Conservation (phyloP, 1,140 invertebrate species). For the Proales similis region DNA sequence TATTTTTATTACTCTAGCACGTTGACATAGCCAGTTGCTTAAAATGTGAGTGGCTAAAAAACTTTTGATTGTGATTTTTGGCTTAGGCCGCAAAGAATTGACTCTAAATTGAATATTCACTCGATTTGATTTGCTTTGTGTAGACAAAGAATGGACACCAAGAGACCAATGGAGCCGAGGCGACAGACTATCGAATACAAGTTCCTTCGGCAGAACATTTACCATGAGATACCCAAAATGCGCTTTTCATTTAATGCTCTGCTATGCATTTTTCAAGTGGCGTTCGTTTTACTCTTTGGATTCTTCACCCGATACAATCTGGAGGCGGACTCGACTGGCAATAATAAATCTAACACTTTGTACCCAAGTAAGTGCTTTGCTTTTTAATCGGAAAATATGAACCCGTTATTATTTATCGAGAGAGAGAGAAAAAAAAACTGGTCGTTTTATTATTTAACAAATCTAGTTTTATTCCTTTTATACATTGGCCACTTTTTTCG, state of each 20-base stretch:
- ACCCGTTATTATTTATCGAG: not conserved
- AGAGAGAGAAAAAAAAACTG: not conserved
- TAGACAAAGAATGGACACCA: no score
- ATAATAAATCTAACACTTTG: conserved; percentile 14
- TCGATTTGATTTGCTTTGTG: no score
- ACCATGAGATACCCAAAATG: conserved; percentile 31
- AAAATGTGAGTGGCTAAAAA: no score
- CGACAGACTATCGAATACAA: conserved; percentile 37
- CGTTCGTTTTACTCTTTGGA: conserved; percentile 14
- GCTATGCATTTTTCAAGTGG: conserved; percentile 13
- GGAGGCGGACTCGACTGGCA: not conserved
- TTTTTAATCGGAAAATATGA: not conserved
- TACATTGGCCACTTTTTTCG: no score
- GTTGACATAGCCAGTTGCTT: no score
- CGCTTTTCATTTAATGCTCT: conserved; percentile 12
- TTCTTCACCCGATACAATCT: conserved; percentile 29
- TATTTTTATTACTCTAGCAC: no score
- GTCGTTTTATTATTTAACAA: no score
- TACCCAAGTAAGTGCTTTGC: conserved; percentile 25
- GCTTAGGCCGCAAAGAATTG: no score
- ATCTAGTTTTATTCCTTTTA: no score
- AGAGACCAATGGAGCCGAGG: conserved; percentile 33
- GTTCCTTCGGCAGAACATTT: conserved; percentile 32
- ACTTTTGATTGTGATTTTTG: no score
- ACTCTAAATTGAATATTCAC: no score